phyloP scores from a whole-genome alignment of 1,140 invertebrate species.

The Lordiphosa clarofinis region DNA sequence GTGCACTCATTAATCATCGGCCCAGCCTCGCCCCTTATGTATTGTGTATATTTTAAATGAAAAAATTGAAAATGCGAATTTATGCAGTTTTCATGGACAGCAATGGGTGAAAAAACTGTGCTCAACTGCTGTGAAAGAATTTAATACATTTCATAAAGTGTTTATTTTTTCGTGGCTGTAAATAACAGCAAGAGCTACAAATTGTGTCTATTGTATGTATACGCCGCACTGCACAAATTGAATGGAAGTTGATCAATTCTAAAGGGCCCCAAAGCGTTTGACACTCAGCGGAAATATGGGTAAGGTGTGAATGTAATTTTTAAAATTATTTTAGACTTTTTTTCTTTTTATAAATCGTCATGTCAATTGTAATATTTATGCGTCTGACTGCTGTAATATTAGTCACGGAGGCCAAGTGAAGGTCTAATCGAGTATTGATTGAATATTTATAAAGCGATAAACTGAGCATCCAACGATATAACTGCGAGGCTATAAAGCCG shows the following conservation, averaged over 20 bases:
- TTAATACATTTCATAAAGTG: conserved; percentile 67
- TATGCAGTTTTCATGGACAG: conserved; percentile 63
- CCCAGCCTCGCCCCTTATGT: conserved; percentile 42
- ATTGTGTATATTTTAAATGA: conserved; percentile 27
- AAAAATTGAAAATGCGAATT: conserved; percentile 61
- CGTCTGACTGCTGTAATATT: conserved; percentile 9
- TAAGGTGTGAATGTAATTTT: conserved; percentile 21
- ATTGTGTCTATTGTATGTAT: conserved; percentile 57
- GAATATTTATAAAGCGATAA: no score
- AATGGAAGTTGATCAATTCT: conserved; percentile 45
- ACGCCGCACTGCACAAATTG: conserved; percentile 53
- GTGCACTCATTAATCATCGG: conserved; percentile 72
- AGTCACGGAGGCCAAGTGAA: conserved; percentile 19
- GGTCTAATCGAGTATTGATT: conserved; percentile 1
- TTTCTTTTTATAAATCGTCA: conserved; percentile 43
- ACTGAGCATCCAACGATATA: no score
- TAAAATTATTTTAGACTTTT: conserved; percentile 59
- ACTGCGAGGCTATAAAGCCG: no score
- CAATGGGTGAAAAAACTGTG: conserved; percentile 42
- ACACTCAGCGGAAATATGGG: conserved; percentile 26
- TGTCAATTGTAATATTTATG: conserved; percentile 36
- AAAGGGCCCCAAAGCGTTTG: conserved; percentile 8
- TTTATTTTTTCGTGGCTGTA: conserved; percentile 27
- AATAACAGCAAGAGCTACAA: conserved; percentile 43
- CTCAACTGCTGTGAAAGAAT: conserved; percentile 41